Percentiles rank a stretch among this genome's conserved stretches.
phyloP scores from a whole-genome alignment of 2,888 invertebrate species.

The Phlogophora meticulosa region DNA sequence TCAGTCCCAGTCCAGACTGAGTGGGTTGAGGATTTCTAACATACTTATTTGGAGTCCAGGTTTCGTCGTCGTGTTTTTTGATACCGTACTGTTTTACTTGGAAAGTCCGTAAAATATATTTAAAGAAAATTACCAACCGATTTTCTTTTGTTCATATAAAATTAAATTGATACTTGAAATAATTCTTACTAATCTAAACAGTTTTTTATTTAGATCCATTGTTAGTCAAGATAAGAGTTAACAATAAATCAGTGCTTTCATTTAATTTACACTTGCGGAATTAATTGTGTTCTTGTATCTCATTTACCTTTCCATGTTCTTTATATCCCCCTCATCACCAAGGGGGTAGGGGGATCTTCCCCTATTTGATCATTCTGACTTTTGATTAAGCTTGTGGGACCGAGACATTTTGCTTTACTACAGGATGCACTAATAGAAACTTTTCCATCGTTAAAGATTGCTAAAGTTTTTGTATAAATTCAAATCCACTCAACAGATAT shows the following conservation, averaged over 20 bases:
- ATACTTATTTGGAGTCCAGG: no score
- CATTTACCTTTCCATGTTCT: conserved; percentile 31
- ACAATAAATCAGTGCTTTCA: conserved; percentile 21
- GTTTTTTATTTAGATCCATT: background rate
- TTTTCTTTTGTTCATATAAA: no score
- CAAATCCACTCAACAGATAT: background rate
- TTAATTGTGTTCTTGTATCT: conserved; percentile 35
- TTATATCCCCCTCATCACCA: conserved; percentile 1
- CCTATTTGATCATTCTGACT: conserved; percentile 29
- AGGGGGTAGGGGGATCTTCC: conserved; percentile 9
- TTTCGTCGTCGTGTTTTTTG: no score
- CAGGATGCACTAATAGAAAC: background rate
- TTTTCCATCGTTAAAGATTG: background rate
- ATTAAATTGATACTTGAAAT: background rate
- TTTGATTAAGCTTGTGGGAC: conserved; percentile 18
- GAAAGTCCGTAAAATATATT: no score
- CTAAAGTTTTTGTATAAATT: conserved; percentile 4
- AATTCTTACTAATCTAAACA: background rate
- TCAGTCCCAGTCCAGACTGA: no score
- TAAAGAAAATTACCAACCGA: no score
- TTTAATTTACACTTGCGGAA: conserved; percentile 31
- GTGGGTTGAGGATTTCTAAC: no score
- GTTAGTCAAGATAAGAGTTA: background rate
- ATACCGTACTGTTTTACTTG: no score
- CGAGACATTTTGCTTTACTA: conserved; percentile 15